Evolutionary conservation across 2,888 invertebrate genomes (phyloP).

Genomic region (Amiota minor): DNA sequence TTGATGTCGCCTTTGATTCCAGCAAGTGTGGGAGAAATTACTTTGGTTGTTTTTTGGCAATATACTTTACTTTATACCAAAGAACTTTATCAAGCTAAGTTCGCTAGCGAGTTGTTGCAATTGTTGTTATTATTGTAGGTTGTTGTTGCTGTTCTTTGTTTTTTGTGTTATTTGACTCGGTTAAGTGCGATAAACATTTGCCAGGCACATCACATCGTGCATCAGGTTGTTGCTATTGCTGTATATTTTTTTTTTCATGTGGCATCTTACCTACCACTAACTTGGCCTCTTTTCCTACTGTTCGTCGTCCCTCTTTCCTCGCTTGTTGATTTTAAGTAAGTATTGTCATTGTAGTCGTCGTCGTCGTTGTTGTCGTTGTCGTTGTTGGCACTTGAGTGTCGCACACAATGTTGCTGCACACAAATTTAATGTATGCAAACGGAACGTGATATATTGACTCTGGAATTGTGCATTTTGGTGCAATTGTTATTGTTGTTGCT

Average conservation of each 20-base stretch:
- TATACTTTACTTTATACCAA: background rate
- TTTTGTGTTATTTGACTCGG: constrained; percentile 20
- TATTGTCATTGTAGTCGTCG: background rate
- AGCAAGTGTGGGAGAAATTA: constrained; percentile 42
- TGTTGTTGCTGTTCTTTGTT: constrained; percentile 16
- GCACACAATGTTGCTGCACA: background rate
- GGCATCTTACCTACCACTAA: background rate
- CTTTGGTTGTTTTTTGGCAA: constrained; percentile 24
- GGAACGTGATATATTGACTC: constrained; percentile 48
- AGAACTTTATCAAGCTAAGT: constrained; percentile 18
- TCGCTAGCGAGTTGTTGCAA: background rate
- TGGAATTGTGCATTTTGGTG: constrained; percentile 43
- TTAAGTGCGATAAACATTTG: constrained; percentile 47
- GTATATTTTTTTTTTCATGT: background rate
- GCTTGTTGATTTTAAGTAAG: background rate
- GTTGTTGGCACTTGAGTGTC: constrained; percentile 1
- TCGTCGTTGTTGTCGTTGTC: background rate
- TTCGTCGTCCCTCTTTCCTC: background rate
- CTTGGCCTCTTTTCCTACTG: constrained; percentile 10
- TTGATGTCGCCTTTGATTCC: no score
- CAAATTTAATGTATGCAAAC: constrained; percentile 41
- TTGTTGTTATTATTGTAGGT: constrained; percentile 15
- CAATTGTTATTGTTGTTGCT: constrained; percentile 34
- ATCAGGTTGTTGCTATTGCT: constrained; percentile 15
- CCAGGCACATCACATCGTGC: constrained; percentile 38